A percentile compares a stretch with the other conserved stretches of the same genome.
Conservation (phyloP, 2,113 vertebrate genomes). For the Tor tambroides region DNA sequence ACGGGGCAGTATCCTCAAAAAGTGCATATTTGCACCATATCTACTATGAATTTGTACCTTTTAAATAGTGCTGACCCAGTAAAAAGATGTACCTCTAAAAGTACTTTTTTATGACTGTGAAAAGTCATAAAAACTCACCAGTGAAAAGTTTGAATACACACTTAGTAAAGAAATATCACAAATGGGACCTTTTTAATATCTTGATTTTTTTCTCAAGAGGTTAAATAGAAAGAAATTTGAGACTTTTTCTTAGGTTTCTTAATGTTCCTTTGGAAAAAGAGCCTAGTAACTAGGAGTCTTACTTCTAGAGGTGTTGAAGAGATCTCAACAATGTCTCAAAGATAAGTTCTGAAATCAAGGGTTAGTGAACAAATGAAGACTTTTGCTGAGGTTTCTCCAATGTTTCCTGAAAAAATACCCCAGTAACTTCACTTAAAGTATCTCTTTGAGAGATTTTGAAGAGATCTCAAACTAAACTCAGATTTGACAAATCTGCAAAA, state of each 20-base stretch:
- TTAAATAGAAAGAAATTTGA: background rate
- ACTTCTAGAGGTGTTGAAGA: background rate
- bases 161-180: background rate
- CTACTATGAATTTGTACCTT: background rate
- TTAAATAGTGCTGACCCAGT: background rate
- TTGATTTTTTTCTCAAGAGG: background rate
- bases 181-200: background rate
- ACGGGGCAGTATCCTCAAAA: background rate
- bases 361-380: background rate
- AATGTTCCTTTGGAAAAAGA: background rate
- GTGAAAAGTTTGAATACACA: background rate
- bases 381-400: background rate
- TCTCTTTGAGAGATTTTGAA: too few relatives aligned
- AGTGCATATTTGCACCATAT: background rate
- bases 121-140: too few relatives aligned
- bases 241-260: background rate
- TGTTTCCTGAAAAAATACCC: background rate
- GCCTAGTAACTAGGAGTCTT: background rate
- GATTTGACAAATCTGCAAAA: too few relatives aligned
- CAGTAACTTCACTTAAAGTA: background rate
- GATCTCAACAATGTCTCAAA: background rate
- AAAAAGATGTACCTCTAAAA: background rate
- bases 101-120: background rate
- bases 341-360: too few relatives aligned
- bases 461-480: too few relatives aligned